These are phyloP conservation scores for Hirundichthys speculiger DNA, from an alignment of 2,113 vertebrate genomes.

Conservation along the genomic window DNA sequence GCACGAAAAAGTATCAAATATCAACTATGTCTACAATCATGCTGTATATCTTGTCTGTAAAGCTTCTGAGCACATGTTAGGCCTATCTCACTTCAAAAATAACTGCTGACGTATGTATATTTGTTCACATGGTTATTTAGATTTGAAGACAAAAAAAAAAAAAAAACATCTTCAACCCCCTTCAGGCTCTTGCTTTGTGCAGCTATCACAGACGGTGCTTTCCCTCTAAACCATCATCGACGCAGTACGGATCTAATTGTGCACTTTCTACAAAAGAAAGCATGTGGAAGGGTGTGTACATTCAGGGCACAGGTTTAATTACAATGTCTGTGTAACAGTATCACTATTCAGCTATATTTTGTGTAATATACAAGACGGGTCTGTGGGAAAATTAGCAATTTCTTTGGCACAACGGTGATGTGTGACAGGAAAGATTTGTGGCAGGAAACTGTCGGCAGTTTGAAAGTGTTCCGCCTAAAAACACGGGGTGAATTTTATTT, in stretches of 20 bases:
- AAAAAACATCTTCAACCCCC: too few species aligned
- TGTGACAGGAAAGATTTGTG: slow-evolving; percentile 51
- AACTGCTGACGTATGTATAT: too few species aligned
- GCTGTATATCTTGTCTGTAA: background rate
- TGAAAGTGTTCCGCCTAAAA: slow-evolving; percentile 26
- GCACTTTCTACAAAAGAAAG: slow-evolving; percentile 67
- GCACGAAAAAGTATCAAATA: slow-evolving; percentile 3
- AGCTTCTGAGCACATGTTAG: too few species aligned
- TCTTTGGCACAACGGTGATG: slow-evolving; percentile 24
- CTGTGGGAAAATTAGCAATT: slow-evolving; percentile 24
- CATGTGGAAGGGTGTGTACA: slow-evolving; percentile 65
- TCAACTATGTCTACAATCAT: slow-evolving; percentile 5
- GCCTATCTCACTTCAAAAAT: too few species aligned
- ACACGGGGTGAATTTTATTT: slow-evolving; percentile 34
- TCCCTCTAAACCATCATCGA: slow-evolving; percentile 25
- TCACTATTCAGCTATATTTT: slow-evolving; percentile 49
- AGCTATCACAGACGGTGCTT: slow-evolving; percentile 2
- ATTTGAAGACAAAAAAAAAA: too few species aligned
- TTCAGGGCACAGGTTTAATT: slow-evolving; percentile 66
- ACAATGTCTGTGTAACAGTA: slow-evolving; percentile 59
- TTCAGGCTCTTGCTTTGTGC: too few species aligned
- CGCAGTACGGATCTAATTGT: slow-evolving; percentile 46
- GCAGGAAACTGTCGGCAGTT: slow-evolving; percentile 55
- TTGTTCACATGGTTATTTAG: too few species aligned
- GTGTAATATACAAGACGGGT: slow-evolving; percentile 30